Evolutionary conservation across 2,113 vertebrate species (phyloP).

Genomic region (Tiliqua scincoides): DNA sequence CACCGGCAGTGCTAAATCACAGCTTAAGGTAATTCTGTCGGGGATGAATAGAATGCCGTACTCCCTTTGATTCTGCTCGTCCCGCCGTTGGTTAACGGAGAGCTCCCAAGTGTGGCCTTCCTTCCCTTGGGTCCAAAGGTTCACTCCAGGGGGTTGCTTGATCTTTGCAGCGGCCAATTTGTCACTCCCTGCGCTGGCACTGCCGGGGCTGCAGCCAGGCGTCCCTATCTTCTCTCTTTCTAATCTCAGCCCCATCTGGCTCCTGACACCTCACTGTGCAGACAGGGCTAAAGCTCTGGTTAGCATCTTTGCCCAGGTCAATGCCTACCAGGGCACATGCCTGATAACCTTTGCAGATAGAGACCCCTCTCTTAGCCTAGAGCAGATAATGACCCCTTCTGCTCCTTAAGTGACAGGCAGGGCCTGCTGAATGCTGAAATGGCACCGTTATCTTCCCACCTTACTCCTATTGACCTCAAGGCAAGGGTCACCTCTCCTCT

Average conservation of each 20-base stretch:
- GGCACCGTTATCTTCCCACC: not conserved
- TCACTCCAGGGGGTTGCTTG: not conserved
- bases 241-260: not conserved
- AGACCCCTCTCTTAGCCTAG: not conserved
- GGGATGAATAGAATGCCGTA: not conserved
- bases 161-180: not conserved
- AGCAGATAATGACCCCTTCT: not conserved
- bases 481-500: slow-evolving; percentile 6
- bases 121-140: not conserved
- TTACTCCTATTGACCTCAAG: slow-evolving; percentile 15
- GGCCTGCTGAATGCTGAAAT: not conserved
- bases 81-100: too few species aligned
- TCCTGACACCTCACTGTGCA: slow-evolving; percentile 22
- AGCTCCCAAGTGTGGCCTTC: not conserved
- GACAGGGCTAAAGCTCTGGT: slow-evolving; percentile 65
- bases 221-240: not conserved
- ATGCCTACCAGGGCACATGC: not conserved
- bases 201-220: not conserved
- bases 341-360: slow-evolving; percentile 43
- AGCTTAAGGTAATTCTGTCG: not conserved
- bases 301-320: slow-evolving; percentile 43
- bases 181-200: not conserved
- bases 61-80: not conserved
- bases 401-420: not conserved
- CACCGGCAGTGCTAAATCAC: not conserved